These are phyloP conservation scores for Tragelaphus buxtoni DNA, from an alignment of 2,113 vertebrate genomes.

Conservation along the genomic window DNA sequence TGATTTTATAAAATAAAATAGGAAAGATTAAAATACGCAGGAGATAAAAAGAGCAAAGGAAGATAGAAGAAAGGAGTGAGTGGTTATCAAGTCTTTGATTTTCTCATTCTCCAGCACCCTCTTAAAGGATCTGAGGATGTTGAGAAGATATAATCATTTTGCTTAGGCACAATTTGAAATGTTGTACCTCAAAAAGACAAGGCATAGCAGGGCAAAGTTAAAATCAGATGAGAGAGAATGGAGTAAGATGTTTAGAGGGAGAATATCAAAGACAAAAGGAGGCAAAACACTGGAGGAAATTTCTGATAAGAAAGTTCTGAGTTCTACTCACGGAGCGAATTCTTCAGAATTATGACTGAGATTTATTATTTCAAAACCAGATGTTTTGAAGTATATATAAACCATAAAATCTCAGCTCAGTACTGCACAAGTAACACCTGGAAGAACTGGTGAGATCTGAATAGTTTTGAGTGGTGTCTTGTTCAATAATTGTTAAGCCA, in stretches of 20 bases:
- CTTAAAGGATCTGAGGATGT: background rate
- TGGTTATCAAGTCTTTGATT: background rate
- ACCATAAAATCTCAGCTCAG: background rate
- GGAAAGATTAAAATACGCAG: background rate
- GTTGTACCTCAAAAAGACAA: background rate
- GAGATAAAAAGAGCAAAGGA: background rate
- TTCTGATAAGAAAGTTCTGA: background rate
- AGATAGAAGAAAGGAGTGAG: background rate
- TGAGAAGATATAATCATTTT: background rate
- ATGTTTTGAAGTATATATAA: background rate
- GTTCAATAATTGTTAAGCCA: background rate
- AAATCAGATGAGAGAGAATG: background rate
- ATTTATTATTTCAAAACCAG: conserved; percentile 1
- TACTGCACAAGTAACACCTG: background rate
- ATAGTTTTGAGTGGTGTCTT: background rate
- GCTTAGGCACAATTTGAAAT: conserved; percentile 1
- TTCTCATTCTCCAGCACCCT: background rate
- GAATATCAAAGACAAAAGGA: background rate
- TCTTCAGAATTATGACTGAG: background rate
- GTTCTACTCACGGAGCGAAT: background rate
- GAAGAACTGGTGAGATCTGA: background rate
- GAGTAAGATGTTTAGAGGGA: background rate
- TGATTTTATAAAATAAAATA: conserved; percentile 21
- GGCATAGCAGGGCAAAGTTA: background rate
- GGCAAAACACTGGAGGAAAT: background rate